Evolutionary conservation across 2,888 invertebrate species (phyloP).

Genomic region (Sylvicola cinctus): DNA sequence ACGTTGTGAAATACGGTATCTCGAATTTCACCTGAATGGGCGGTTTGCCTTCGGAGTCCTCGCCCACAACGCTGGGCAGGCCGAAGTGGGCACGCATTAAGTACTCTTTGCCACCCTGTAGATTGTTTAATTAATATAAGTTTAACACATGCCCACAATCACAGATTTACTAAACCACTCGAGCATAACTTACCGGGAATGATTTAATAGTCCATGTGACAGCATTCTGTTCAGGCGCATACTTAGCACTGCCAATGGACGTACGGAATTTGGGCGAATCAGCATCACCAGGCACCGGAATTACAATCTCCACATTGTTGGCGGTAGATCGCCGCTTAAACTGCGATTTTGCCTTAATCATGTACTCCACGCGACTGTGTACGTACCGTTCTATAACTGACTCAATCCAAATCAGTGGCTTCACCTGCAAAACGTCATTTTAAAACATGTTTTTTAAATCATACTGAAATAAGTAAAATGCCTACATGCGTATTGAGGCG

Average conservation of each 20-base stretch:
- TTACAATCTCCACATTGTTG: conserved; percentile 95
- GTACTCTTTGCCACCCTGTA: conserved; percentile 82
- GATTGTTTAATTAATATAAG: conserved; percentile 14
- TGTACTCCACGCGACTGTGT: conserved; percentile 93
- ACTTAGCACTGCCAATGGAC: conserved; percentile 90
- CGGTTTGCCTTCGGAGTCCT: conserved; percentile 87
- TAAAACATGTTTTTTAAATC: neutral
- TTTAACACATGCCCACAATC: neutral
- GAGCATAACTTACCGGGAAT: conserved; percentile 37
- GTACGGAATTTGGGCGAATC: conserved; percentile 98
- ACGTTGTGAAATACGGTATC: conserved; percentile 97
- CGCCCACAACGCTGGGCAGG: conserved; percentile 83
- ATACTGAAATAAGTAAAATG: neutral
- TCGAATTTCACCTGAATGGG: conserved; percentile 98
- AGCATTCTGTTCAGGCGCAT: conserved; percentile 91
- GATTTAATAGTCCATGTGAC: conserved; percentile 96
- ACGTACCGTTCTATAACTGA: conserved; percentile 94
- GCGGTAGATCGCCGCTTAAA: conserved; percentile 95
- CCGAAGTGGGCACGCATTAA: conserved; percentile 97
- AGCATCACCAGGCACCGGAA: conserved; percentile 90
- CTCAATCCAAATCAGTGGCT: conserved; percentile 97
- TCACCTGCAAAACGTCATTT: conserved; percentile 29
- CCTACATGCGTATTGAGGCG: conserved; percentile 81
- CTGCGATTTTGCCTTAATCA: conserved; percentile 98
- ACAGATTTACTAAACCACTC: conserved; percentile 13